These are phyloP conservation scores for Congeria kusceri DNA, from an alignment of 2,888 invertebrate genomes.

Conservation along the genomic window DNA sequence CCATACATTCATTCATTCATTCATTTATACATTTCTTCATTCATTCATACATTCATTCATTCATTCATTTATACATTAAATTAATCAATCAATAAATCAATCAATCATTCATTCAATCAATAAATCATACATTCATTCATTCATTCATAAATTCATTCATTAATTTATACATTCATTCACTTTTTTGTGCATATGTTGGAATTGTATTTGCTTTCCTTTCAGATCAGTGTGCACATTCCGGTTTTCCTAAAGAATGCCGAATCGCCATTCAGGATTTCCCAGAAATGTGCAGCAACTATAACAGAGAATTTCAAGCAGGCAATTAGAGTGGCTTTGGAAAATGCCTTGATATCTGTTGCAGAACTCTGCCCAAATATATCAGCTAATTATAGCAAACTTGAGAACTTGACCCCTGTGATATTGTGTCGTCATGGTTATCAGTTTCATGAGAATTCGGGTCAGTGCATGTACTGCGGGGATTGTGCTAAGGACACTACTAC, in stretches of 20 bases:
- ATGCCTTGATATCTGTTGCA: conserved; percentile 7
- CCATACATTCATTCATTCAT: too few relatives aligned
- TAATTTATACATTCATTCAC: too few relatives aligned
- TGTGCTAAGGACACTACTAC: conserved; percentile 22
- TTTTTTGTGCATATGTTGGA: too few relatives aligned
- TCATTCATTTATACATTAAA: too few relatives aligned
- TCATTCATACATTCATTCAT: too few relatives aligned
- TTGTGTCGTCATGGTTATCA: conserved; percentile 45
- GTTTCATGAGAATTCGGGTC: conserved; percentile 37
- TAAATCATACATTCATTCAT: too few relatives aligned
- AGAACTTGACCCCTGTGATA: conserved; percentile 8
- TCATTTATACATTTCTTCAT: too few relatives aligned
- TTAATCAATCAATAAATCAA: too few relatives aligned
- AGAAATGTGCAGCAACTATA: conserved; percentile 11
- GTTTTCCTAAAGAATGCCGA: conserved; percentile 33
- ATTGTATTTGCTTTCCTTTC: conserved; percentile 31
- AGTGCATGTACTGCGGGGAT: conserved; percentile 48
- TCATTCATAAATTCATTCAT: too few relatives aligned
- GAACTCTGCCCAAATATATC: conserved; percentile 24
- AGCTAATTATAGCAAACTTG: conserved; percentile 29
- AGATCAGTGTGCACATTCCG: conserved; percentile 48
- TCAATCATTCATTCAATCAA: too few relatives aligned
- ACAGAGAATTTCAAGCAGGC: not conserved
- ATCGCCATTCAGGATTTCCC: not conserved
- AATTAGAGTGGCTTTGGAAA: conserved; percentile 13